Evolutionary conservation across 2,113 vertebrate species (phyloP).

Genomic region (Myodes glareolus): DNA sequence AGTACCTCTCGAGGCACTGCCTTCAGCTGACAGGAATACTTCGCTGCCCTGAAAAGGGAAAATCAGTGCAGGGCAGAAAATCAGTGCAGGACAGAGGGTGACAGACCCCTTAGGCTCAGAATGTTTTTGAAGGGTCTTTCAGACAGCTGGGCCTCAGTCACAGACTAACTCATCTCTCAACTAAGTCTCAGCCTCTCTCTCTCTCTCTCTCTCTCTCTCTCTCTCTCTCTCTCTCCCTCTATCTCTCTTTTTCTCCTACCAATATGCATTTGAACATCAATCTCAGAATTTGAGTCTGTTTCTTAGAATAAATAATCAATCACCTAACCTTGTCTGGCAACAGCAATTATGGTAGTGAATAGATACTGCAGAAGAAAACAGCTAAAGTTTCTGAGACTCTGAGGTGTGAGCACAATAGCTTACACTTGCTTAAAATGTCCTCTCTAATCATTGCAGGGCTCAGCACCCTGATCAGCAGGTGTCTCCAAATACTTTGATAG

Average conservation of each 20-base stretch:
- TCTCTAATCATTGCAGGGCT: background rate
- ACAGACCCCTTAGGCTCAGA: background rate
- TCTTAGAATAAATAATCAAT: background rate
- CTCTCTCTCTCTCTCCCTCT: too few species aligned
- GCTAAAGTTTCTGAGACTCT: background rate
- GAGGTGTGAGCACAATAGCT: background rate
- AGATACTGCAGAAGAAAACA: background rate
- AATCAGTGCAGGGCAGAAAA: background rate
- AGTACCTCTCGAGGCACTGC: background rate
- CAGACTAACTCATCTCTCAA: background rate
- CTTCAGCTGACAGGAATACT: background rate
- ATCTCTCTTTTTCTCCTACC: background rate
- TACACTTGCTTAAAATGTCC: background rate
- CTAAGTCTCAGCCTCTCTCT: background rate
- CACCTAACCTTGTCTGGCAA: background rate
- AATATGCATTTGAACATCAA: background rate
- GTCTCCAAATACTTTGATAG: background rate
- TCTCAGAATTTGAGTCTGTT: background rate
- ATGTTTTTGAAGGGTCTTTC: background rate
- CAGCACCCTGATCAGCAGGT: background rate
- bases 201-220: background rate
- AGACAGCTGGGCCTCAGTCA: background rate
- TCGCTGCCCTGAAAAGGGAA: background rate
- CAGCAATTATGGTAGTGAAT: background rate
- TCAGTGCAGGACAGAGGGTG: background rate